Evolutionary conservation across 2,888 invertebrate species (phyloP).

Genomic region (Bombyx huttoni): DNA sequence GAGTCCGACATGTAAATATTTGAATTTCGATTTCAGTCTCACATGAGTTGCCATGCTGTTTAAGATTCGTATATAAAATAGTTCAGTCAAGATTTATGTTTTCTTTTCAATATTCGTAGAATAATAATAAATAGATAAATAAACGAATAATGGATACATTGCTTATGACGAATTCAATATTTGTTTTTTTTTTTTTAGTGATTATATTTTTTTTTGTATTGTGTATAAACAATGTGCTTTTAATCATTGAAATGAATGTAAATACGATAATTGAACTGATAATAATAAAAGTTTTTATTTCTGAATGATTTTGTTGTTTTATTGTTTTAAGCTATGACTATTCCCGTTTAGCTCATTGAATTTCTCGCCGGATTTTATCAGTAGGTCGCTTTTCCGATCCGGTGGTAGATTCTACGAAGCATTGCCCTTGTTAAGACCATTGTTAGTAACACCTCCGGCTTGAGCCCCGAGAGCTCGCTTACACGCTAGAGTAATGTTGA

Average conservation of each 20-base stretch:
- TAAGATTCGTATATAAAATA: not conserved
- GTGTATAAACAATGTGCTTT: conserved; percentile 68
- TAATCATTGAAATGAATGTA: conserved; percentile 70
- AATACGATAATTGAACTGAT: conserved; percentile 74
- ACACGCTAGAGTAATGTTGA: no score
- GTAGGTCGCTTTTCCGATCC: no score
- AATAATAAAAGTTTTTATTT: conserved; percentile 73
- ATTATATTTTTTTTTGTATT: conserved; percentile 38
- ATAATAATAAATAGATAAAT: not conserved
- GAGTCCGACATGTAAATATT: not conserved
- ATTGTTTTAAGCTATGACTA: not conserved
- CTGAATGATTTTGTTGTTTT: conserved; percentile 48
- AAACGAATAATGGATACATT: conserved; percentile 3
- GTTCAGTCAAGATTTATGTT: conserved; percentile 38
- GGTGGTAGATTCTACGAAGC: no score
- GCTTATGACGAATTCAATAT: conserved; percentile 25
- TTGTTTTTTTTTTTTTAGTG: conserved; percentile 24
- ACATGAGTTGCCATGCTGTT: conserved; percentile 44
- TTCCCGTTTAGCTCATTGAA: no score
- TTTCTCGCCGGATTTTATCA: no score
- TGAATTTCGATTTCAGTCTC: conserved; percentile 18
- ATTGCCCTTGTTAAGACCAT: no score
- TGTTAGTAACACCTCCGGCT: no score
- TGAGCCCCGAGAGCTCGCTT: no score
- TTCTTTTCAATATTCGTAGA: conserved; percentile 26